Evolutionary conservation across 2,888 invertebrate genomes (phyloP).

Genomic region (Linhomoeus sp.): DNA sequence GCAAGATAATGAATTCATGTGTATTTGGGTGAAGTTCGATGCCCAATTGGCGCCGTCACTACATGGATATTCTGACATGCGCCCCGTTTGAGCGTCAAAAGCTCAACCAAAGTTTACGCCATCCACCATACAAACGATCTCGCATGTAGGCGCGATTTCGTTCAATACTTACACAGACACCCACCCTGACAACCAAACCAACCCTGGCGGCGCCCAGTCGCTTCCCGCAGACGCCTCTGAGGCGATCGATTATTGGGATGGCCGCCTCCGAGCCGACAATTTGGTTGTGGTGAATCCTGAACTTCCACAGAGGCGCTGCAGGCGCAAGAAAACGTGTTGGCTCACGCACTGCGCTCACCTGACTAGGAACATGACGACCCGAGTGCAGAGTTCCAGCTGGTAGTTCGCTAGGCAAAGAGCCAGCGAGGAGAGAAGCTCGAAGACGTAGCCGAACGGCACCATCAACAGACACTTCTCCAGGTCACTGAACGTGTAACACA

Average conservation of each 20-base stretch:
- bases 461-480: conserved; percentile 69
- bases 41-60: too few species aligned
- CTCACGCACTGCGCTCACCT: too few species aligned
- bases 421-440: conserved; percentile 52
- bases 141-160: too few species aligned
- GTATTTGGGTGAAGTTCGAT: too few species aligned
- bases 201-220: conserved; percentile 35
- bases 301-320: too few species aligned
- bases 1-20: too few species aligned
- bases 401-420: conserved; percentile 48
- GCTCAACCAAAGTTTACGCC: too few species aligned
- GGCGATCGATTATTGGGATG: conserved; percentile 43
- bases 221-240: conserved; percentile 41
- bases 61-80: too few species aligned
- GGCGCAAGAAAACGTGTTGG: too few species aligned
- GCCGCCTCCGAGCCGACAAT: conserved; percentile 51
- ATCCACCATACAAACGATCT: too few species aligned
- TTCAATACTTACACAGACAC: too few species aligned
- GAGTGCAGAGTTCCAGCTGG: conserved; percentile 50
- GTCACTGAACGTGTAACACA: conserved; percentile 43
- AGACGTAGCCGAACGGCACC: conserved; percentile 59
- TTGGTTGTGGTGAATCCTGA: conserved; percentile 37
- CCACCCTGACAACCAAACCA: neutral
- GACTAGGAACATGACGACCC: conserved; percentile 48
- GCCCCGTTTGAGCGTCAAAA: too few species aligned